A percentile compares a stretch with the other conserved stretches of the same genome.
Conservation (phyloP, 2,888 invertebrate species). For the Drosophila niveifrons region DNA sequence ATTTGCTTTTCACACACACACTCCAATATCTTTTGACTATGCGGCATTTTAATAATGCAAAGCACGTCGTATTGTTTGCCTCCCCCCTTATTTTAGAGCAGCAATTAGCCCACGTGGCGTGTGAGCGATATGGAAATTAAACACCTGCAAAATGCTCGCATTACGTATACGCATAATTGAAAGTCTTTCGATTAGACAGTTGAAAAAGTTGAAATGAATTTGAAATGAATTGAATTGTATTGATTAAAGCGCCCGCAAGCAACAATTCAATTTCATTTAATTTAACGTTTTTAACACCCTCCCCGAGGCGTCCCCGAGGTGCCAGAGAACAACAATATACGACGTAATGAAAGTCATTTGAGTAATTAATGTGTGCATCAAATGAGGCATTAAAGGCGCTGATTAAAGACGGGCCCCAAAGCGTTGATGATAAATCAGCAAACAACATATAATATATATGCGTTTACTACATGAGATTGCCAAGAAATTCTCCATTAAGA, state of each 20-base stretch:
- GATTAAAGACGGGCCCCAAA: slow-evolving; percentile 19
- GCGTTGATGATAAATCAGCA: not conserved
- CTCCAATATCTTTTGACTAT: slow-evolving; percentile 6
- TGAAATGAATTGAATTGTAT: slow-evolving; percentile 1
- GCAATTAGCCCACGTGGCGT: slow-evolving; percentile 41
- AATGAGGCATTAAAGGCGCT: slow-evolving; percentile 27
- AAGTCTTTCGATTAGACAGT: slow-evolving; percentile 8
- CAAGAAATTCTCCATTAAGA: not conserved
- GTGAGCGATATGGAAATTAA: slow-evolving; percentile 38
- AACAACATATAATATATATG: not conserved
- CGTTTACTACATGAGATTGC: not conserved
- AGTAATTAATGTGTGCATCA: slow-evolving; percentile 40
- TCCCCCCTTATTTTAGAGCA: not conserved
- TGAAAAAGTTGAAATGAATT: not conserved
- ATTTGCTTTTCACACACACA: slow-evolving; percentile 34
- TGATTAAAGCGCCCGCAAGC: slow-evolving; percentile 3
- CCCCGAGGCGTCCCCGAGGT: slow-evolving; percentile 1
- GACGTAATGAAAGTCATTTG: slow-evolving; percentile 40
- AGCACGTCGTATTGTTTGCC: slow-evolving; percentile 39
- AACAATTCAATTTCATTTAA: slow-evolving; percentile 34
- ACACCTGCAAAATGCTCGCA: slow-evolving; percentile 4
- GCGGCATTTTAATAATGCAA: slow-evolving; percentile 33
- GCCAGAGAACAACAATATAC: slow-evolving; percentile 9
- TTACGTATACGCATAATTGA: slow-evolving; percentile 18
- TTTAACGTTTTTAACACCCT: slow-evolving; percentile 1